Base-by-base conservation (phyloP, 2,888 invertebrate genomes). In the Oasisia sp. region DNA sequence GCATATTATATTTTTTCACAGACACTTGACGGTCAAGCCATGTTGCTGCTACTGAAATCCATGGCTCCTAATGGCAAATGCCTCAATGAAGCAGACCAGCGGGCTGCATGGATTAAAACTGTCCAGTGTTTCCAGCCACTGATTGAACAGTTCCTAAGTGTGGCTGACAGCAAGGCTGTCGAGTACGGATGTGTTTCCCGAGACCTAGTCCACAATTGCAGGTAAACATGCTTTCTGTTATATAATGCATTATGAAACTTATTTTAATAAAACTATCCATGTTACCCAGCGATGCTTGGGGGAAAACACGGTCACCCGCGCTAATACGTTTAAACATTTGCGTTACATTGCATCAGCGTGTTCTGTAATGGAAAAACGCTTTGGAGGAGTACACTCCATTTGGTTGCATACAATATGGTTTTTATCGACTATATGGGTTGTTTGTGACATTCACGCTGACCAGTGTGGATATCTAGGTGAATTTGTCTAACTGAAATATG, bases 51-150 rank as follows among this genome's bases (percentile, higher is more conserved):
- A 32, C 92, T 94, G 32, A 93, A 94, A 27, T 93, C 93, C 27
- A 93, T 95, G 27, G 92, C 93, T n/a, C 94, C 94, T 27, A 92
- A 92, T 3, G 91, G 92, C 32, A 91, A 93, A 32, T 93, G 93
- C 45, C 92, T 94, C 32, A 93, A 94, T 74, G 92, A 92, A 14
- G 90, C 92, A 58, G 91, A 91, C 9, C 93, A 93, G 12, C 92
- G 94, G 45, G 91, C 93, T 14, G 92, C 93, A 32, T 95, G 95
- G 95, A 91, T 94, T 19, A 91, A 93, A 14, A 93, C 93, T n/a
- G 94, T 94, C 32, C 94, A 93, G 91, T 91, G 90, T n/a, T 94
- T 93, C 92, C 91, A 94, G 38, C 94, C 94, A 27, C 93, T 94
- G 11, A 91, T 94, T 91, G 94, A 94, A 32, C 93, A 93, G 58